Conservation (phyloP, 2,797 vertebrate genomes). For the Manis pentadactyla region DNA sequence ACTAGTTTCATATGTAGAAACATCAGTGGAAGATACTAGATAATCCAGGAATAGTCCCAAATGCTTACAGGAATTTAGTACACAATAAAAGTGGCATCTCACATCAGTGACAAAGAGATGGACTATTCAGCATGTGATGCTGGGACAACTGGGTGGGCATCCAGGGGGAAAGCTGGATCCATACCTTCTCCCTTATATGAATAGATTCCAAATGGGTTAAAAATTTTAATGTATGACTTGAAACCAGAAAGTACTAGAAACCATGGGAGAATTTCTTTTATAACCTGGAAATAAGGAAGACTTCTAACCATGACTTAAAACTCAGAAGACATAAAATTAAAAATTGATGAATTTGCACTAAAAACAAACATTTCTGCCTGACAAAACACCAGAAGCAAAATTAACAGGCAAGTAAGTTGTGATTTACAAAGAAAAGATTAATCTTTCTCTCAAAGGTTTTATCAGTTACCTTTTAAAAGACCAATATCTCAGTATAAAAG, state of each 20-base stretch:
- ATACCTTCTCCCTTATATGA: neutral
- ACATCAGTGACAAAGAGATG: neutral
- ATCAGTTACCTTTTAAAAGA: slow-evolving; percentile 1
- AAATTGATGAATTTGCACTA: neutral
- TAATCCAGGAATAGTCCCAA: neutral
- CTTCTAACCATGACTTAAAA: neutral
- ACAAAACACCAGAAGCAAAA: neutral
- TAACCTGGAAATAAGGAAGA: neutral
- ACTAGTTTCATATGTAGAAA: neutral
- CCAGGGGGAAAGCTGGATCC: neutral
- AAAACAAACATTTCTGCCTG: neutral
- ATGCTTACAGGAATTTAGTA: neutral
- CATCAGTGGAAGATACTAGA: neutral
- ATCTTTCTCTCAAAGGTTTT: slow-evolving; percentile 2
- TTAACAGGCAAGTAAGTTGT: neutral
- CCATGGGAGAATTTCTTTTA: neutral
- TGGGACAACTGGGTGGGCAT: neutral
- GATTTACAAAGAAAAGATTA: neutral
- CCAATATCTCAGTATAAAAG: neutral
- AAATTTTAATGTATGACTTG: neutral
- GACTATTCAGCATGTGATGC: neutral
- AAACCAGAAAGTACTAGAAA: neutral
- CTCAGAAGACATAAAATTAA: neutral
- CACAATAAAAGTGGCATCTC: neutral
- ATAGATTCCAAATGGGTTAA: neutral